phyloP scores from a whole-genome alignment of 2,888 invertebrate genomes.

The Ectobius pallidus region DNA sequence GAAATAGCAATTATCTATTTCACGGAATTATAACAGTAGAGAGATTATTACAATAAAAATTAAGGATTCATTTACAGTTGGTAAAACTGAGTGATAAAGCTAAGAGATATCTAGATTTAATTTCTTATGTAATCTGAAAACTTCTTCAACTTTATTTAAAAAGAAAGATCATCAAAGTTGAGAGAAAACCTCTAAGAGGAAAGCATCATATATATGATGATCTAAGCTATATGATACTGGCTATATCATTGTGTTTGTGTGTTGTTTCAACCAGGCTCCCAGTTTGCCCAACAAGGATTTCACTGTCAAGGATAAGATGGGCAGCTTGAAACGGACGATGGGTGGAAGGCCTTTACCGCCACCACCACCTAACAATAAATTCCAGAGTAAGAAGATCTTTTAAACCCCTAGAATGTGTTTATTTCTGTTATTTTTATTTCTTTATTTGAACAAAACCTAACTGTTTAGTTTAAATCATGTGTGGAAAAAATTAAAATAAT shows the following conservation, averaged over 20 bases:
- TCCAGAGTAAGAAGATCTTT: conserved; percentile 39
- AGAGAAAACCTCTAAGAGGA: not conserved
- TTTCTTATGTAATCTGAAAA: too few relatives aligned
- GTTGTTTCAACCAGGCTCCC: conserved; percentile 43
- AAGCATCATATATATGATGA: not conserved
- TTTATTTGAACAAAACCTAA: too few relatives aligned
- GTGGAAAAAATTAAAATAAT: too few relatives aligned
- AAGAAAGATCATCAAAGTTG: not conserved
- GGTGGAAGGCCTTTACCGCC: conserved; percentile 62
- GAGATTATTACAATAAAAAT: too few relatives aligned
- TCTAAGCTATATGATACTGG: not conserved
- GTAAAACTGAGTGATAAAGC: too few relatives aligned
- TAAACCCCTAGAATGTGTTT: conserved; percentile 1
- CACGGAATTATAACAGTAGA: too few relatives aligned
- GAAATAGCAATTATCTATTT: too few relatives aligned
- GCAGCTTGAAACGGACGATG: conserved; percentile 55
- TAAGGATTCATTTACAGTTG: too few relatives aligned
- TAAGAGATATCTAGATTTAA: too few relatives aligned
- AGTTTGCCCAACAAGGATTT: conserved; percentile 48
- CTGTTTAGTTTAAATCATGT: too few relatives aligned
- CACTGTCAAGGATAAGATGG: conserved; percentile 58
- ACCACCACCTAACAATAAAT: conserved; percentile 53
- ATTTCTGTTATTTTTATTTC: conserved; percentile 4
- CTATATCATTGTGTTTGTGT: conserved; percentile 21
- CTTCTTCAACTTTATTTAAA: too few relatives aligned